A percentile compares a stretch with the other conserved stretches of the same genome.
Evolutionary conservation across 2,888 invertebrate genomes (phyloP).

Genomic region (Acheta domesticus): DNA sequence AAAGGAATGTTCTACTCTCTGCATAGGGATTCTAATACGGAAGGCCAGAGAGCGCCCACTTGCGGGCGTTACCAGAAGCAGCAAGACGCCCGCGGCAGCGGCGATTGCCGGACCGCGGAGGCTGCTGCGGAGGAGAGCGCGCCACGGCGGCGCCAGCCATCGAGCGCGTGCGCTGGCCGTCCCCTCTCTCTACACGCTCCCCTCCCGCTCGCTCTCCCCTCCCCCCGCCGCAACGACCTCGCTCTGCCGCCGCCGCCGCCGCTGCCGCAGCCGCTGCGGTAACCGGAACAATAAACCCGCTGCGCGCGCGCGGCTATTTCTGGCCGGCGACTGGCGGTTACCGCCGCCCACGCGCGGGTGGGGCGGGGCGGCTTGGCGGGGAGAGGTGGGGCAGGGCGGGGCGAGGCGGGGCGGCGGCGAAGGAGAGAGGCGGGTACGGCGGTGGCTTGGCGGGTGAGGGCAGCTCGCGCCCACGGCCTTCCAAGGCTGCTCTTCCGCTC

Average conservation of each 20-base stretch:
- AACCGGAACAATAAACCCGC: slow-evolving; percentile 1
- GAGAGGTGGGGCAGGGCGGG: background rate
- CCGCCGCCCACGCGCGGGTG: background rate
- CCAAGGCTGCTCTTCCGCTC: slow-evolving; percentile 8
- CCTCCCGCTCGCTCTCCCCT: no score
- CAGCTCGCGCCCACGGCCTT: background rate
- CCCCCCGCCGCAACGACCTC: no score
- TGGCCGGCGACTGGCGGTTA: background rate
- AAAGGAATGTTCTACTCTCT: no score
- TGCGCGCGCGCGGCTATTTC: background rate
- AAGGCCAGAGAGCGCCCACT: no score
- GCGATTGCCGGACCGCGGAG: no score
- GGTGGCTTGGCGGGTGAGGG: background rate
- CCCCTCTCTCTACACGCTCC: no score
- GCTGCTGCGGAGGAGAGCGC: no score
- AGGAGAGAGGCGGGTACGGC: background rate
- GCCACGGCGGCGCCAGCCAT: no score
- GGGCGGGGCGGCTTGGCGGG: background rate
- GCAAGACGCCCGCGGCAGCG: no score
- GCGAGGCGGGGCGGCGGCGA: background rate
- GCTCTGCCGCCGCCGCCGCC: background rate
- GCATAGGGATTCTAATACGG: no score
- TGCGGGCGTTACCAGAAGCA: no score
- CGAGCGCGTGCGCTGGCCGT: no score
- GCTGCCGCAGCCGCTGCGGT: background rate